phyloP scores from a whole-genome alignment of 2,888 invertebrate genomes.

The Adela reaumurella region DNA sequence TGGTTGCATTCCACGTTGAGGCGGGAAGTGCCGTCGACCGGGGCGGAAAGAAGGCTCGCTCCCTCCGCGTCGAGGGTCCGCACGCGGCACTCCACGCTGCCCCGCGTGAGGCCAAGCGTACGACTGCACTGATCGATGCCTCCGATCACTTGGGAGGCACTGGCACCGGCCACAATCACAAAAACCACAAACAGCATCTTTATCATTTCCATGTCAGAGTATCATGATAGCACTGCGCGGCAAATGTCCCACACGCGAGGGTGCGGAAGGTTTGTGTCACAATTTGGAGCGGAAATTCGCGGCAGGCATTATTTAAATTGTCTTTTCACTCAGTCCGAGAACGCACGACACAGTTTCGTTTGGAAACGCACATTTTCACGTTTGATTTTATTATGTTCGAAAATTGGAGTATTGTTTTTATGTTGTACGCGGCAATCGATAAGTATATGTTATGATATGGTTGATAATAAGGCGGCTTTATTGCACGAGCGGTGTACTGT shows the following conservation, averaged over 20 bases:
- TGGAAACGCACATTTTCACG: background rate
- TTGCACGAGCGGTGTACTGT: background rate
- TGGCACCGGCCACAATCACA: background rate
- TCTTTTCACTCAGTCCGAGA: background rate
- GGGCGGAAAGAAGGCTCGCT: constrained; percentile 59
- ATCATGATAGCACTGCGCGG: background rate
- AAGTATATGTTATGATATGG: background rate
- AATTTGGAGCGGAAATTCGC: background rate
- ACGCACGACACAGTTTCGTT: background rate
- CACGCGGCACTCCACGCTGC: constrained; percentile 59
- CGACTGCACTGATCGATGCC: constrained; percentile 45
- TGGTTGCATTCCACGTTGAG: constrained; percentile 73
- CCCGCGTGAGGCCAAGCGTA: constrained; percentile 38
- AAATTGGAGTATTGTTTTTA: background rate
- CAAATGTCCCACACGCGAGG: background rate
- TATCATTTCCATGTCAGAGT: background rate
- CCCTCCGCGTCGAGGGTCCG: constrained; percentile 67
- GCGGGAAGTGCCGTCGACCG: constrained; percentile 69
- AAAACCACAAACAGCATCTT: background rate
- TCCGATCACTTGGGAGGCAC: constrained; percentile 25
- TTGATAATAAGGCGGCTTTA: background rate
- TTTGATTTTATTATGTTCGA: background rate
- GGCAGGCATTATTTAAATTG: background rate
- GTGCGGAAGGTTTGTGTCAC: background rate
- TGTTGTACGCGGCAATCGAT: background rate